Conservation (phyloP, 2,888 invertebrate genomes). For the Scaptomyza tumidula region DNA sequence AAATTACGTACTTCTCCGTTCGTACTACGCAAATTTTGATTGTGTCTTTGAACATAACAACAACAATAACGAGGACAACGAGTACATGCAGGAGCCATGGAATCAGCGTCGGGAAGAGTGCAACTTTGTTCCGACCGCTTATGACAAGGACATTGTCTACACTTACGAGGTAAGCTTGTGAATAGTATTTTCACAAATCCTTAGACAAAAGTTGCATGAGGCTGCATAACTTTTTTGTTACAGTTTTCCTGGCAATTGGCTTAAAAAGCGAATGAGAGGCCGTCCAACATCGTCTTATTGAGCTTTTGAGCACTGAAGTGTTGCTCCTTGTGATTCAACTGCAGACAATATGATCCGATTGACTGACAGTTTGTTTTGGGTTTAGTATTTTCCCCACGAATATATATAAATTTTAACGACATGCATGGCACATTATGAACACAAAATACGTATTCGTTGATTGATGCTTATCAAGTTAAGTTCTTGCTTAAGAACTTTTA, state of each 20-base stretch:
- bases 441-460: too few species aligned
- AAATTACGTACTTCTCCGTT: conserved; percentile 82
- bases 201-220: conserved; percentile 27
- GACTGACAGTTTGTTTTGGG: conserved; percentile 43
- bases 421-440: too few species aligned
- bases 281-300: conserved; percentile 61
- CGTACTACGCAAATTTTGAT: conserved; percentile 80
- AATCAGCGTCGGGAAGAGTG: conserved; percentile 22
- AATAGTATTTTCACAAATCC: conserved; percentile 67
- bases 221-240: conserved; percentile 50
- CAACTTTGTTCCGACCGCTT: conserved; percentile 40
- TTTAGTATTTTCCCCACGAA: too few species aligned
- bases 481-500: too few species aligned
- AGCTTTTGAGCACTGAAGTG: conserved; percentile 79
- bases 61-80: conserved; percentile 26
- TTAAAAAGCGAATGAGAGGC: conserved; percentile 58
- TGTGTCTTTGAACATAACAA: conserved; percentile 57
- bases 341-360: conserved; percentile 33
- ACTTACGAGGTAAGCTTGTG: conserved; percentile 83
- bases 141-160: conserved; percentile 76
- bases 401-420: too few species aligned
- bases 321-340: conserved; percentile 71
- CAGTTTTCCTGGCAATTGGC: conserved; percentile 22
- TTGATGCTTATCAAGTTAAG: too few species aligned
- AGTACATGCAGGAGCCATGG: conserved; percentile 13